Percentiles rank a stretch among this genome's conserved stretches.
phyloP scores from a whole-genome alignment of 2,797 vertebrate species.

The Australoheros facetus region DNA sequence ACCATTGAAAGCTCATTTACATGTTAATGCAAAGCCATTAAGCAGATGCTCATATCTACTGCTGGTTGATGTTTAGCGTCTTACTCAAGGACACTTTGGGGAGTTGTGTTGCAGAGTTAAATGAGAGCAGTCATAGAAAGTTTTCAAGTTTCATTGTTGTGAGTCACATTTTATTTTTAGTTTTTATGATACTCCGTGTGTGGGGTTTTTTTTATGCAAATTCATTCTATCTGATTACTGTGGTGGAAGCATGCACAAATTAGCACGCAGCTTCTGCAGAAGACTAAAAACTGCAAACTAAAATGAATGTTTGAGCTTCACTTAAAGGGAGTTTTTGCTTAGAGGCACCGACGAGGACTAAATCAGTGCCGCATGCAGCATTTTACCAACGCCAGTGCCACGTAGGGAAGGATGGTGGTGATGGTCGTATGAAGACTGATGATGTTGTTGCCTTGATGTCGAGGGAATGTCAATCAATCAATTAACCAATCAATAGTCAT shows the following conservation, averaged over 20 bases:
- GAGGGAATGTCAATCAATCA: conserved; percentile 78
- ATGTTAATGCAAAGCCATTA: conserved; percentile 80
- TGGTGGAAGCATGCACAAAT: not conserved
- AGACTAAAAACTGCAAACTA: not conserved
- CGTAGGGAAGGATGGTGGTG: not conserved
- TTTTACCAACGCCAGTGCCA: not conserved
- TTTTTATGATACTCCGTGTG: not conserved
- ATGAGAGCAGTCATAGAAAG: conserved; percentile 15
- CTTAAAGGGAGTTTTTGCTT: not conserved
- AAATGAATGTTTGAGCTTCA: not conserved
- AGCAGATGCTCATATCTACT: conserved; percentile 72
- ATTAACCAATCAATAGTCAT: conserved; percentile 82
- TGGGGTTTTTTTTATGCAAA: not conserved
- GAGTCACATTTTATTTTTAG: conserved; percentile 25
- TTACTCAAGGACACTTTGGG: conserved; percentile 70
- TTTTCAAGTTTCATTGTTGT: conserved; percentile 31
- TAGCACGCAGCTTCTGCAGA: not conserved
- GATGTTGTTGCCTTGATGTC: conserved; percentile 73
- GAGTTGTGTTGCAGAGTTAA: conserved; percentile 28
- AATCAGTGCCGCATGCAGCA: not conserved
- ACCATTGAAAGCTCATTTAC: conserved; percentile 72
- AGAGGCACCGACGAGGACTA: not conserved
- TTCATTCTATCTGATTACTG: conserved; percentile 10
- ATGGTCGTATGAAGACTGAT: conserved; percentile 68
- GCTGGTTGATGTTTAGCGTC: conserved; percentile 54